These are phyloP conservation scores for Pyrgilauda ruficollis DNA, from an alignment of 2,113 vertebrate genomes.

Conservation along the genomic window DNA sequence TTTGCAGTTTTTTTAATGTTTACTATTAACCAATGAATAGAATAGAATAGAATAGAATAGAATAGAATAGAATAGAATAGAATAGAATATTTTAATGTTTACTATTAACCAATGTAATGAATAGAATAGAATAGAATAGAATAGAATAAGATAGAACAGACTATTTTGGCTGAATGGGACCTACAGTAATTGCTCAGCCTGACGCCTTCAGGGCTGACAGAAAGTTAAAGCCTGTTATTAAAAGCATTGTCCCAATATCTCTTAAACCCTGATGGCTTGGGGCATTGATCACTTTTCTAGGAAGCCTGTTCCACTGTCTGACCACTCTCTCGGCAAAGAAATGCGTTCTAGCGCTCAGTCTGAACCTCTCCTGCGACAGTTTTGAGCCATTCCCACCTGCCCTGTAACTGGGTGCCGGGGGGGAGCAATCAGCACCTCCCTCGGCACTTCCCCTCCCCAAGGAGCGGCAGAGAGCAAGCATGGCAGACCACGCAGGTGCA, in stretches of 20 bases:
- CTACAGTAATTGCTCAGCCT: fast-evolving
- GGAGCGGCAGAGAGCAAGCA: neutral
- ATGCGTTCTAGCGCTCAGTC: neutral
- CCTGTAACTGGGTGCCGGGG: too few species aligned
- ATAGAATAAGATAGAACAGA: too few species aligned
- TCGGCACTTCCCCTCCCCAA: neutral
- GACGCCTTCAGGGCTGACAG: fast-evolving
- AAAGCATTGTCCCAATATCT: neutral
- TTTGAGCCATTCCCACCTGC: too few species aligned
- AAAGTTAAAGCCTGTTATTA: neutral
- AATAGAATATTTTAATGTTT: neutral
- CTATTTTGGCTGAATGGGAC: neutral
- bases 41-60: too few species aligned
- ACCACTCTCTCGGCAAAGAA: neutral
- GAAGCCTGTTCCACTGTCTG: neutral
- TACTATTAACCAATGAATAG: neutral
- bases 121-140: too few species aligned
- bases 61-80: too few species aligned
- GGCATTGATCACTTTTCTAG: neutral
- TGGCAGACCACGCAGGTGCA: fast-evolving
- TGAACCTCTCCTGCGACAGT: neutral
- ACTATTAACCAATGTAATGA: neutral
- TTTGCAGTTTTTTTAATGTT: neutral
- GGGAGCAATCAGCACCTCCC: neutral
- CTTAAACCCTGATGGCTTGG: neutral